phyloP scores from a whole-genome alignment of 2,797 vertebrate genomes.

The Catostomus latipinnis region DNA sequence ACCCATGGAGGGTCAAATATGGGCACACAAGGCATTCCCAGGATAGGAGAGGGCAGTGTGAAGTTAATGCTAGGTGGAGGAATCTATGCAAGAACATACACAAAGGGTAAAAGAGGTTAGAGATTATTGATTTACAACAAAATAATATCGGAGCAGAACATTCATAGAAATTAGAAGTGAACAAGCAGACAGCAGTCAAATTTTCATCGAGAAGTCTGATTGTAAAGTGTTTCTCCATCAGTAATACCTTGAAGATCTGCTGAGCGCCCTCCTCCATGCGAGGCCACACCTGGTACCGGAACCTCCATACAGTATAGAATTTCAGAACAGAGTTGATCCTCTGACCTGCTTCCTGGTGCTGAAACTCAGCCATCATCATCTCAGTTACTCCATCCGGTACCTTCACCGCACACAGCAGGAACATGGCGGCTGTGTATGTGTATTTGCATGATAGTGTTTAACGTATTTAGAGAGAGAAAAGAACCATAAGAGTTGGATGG shows the following conservation, averaged over 20 bases:
- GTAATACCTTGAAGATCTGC: slow-evolving; percentile 95
- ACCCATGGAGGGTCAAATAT: slow-evolving; percentile 99
- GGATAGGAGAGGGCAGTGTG: slow-evolving; percentile 95
- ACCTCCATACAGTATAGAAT: slow-evolving; percentile 97
- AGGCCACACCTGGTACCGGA: slow-evolving; percentile 99
- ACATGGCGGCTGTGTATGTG: slow-evolving; percentile 89
- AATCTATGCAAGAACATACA: slow-evolving; percentile 79
- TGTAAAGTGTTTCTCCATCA: neutral
- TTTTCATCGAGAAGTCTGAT: neutral
- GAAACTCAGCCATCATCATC: slow-evolving; percentile 98
- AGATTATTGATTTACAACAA: neutral
- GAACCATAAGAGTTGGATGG: neutral
- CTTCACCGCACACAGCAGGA: slow-evolving; percentile 97
- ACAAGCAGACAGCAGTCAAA: neutral
- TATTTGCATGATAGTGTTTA: neutral
- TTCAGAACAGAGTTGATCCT: slow-evolving; percentile 95
- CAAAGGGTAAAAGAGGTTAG: neutral
- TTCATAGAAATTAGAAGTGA: neutral
- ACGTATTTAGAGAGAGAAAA: neutral
- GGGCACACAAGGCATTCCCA: slow-evolving; percentile 98
- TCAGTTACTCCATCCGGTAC: slow-evolving; percentile 95
- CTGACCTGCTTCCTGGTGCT: slow-evolving; percentile 96
- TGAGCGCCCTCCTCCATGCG: slow-evolving; percentile 99
- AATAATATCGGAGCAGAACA: neutral
- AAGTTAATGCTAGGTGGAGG: slow-evolving; percentile 99